Conservation (phyloP, 1,140 invertebrate species). For the Pseudomyrmex cubaensis region DNA sequence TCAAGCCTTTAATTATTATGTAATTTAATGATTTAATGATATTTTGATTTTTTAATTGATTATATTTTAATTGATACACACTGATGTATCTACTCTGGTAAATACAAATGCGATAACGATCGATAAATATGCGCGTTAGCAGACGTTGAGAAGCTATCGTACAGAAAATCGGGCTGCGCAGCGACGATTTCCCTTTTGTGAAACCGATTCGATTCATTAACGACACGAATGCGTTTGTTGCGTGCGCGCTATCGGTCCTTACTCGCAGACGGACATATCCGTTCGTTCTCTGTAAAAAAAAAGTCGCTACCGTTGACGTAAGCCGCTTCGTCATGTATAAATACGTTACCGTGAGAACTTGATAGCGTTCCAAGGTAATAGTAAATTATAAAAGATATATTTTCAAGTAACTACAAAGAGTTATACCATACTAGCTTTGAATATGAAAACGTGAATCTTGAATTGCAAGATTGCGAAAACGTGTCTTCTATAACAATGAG, state of each 20-base stretch:
- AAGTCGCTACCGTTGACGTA: slow-evolving; percentile 24
- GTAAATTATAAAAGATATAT: neutral
- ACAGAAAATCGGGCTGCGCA: slow-evolving; percentile 62
- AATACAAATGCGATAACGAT: slow-evolving; percentile 17
- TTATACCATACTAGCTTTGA: too few species aligned
- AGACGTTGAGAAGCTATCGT: slow-evolving; percentile 56
- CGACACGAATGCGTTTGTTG: slow-evolving; percentile 52
- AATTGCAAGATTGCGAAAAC: too few species aligned
- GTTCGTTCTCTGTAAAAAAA: slow-evolving; percentile 11
- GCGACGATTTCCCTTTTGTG: slow-evolving; percentile 68
- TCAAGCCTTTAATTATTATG: neutral
- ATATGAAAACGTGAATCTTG: too few species aligned
- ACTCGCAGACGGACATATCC: slow-evolving; percentile 35
- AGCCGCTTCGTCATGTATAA: slow-evolving; percentile 40
- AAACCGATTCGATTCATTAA: slow-evolving; percentile 66
- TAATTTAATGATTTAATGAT: neutral
- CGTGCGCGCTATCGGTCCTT: slow-evolving; percentile 17
- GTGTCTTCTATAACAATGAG: too few species aligned
- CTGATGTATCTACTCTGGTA: slow-evolving; percentile 12
- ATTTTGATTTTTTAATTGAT: slow-evolving; percentile 11
- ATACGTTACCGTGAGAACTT: slow-evolving; percentile 13
- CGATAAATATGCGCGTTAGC: slow-evolving; percentile 36
- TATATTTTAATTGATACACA: neutral
- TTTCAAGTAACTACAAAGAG: too few species aligned
- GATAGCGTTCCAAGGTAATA: slow-evolving; percentile 16